Evolutionary conservation across 2,113 vertebrate genomes (phyloP).

Genomic region (Seriola rivoliana): DNA sequence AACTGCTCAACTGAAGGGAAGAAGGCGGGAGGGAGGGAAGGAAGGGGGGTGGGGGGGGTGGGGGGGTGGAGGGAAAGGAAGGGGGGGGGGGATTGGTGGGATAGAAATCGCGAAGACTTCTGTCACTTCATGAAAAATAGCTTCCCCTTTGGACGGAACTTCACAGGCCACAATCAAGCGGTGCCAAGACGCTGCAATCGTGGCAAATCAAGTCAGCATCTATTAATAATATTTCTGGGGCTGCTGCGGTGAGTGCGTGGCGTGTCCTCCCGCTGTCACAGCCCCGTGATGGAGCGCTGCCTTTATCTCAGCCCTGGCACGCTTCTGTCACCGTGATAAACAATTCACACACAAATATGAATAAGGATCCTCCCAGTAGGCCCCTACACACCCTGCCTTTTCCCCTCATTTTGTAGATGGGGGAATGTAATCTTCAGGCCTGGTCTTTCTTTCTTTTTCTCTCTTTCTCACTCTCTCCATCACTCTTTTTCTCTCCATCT

Average conservation of each 20-base stretch:
- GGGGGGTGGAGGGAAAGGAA: background rate
- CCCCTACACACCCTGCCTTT: constrained; percentile 84
- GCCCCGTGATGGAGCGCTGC: constrained; percentile 97
- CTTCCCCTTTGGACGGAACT: constrained; percentile 99
- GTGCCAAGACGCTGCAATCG: constrained; percentile 89
- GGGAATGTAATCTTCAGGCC: constrained; percentile 82
- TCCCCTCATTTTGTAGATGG: constrained; percentile 83
- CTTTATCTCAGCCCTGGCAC: constrained; percentile 99
- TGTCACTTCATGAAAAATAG: constrained; percentile 99
- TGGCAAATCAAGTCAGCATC: constrained; percentile 99
- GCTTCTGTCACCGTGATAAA: constrained; percentile 99
- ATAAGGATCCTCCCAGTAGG: constrained; percentile 99
- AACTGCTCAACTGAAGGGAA: constrained; percentile 81
- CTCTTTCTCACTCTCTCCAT: constrained; percentile 59
- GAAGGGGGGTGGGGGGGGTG: background rate
- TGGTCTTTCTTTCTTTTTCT: constrained; percentile 71
- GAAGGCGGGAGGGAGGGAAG: constrained; percentile 44
- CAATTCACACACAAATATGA: constrained; percentile 99
- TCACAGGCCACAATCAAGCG: constrained; percentile 99
- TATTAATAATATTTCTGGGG: constrained; percentile 99
- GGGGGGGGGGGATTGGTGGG: background rate
- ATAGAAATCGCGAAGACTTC: constrained; percentile 88
- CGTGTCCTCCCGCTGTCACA: constrained; percentile 98
- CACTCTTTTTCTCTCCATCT: constrained; percentile 75
- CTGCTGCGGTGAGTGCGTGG: constrained; percentile 93